Base-by-base conservation (phyloP, 1,140 invertebrate species). In the Centruroides vittatus region DNA sequence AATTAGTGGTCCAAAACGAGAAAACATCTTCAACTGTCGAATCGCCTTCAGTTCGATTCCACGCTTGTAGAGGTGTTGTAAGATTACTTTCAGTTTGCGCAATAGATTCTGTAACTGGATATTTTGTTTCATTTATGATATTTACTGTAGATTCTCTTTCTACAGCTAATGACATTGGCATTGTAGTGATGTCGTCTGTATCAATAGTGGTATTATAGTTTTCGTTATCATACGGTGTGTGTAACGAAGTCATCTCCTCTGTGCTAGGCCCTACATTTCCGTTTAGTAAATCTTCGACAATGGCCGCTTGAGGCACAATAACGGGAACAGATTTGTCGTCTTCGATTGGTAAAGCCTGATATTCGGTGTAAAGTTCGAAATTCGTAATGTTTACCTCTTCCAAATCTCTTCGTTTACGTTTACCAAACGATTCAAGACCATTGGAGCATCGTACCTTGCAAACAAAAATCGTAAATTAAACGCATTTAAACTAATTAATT, bases 351-450 rank as follows among this genome's bases (percentile, higher is more conserved):
- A 23, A 56, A 13, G 48, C n/a, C 13, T 11, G 41, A 49, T n/a
- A n/a, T 5, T 54, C 56, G 49, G 46, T 9, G 51, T 63, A n/a
- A 53, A 55, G 6, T 49, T 59, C 34, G 62, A 47, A 9, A 58
- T 58, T 13, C 59, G 60, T 34, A 59, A 58, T 55, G 63, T 63
- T 57, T 62, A 49, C 49, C 10, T 53, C 3, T 47, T 63, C 41
- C 7, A 61, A 57, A 54, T 61, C 62, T 55, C 55, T 60, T 47
- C 66, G 68, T 36, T 67, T 67, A 55, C 68, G 61, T 52, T 68
- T 61, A 34, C 73, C 74, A 59, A 70, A 75, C 7, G 73, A 75
- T 47, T 74, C 71, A 46, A 72, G 59, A 34, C 57, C 59, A 47
- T 61, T 63, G 11, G 61, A 50, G 36, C 64, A 65, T 11, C 64